A percentile compares a stretch with the other conserved stretches of the same genome.
phyloP scores from a whole-genome alignment of 2,888 invertebrate species.

The Drosophila paramelanica region DNA sequence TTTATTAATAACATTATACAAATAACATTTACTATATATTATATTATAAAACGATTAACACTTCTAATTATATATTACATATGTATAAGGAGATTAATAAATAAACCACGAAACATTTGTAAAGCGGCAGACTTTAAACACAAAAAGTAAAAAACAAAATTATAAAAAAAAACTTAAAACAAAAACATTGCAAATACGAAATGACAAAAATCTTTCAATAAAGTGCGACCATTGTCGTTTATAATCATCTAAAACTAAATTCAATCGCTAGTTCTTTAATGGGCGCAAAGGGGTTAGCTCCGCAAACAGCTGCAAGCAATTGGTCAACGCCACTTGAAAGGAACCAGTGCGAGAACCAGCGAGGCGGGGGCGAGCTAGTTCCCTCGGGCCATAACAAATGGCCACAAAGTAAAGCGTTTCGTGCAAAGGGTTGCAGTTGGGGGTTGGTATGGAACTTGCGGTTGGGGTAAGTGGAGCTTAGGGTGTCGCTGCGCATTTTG shows the following conservation, averaged over 20 bases:
- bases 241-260: slow-evolving; percentile 77
- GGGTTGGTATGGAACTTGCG: background rate
- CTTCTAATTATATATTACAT: slow-evolving; percentile 73
- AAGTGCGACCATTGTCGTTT: slow-evolving; percentile 82
- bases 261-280: slow-evolving; percentile 15
- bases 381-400: slow-evolving; percentile 19
- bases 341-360: slow-evolving; percentile 3
- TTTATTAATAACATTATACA: slow-evolving; percentile 73
- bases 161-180: slow-evolving; percentile 49
- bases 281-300: background rate
- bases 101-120: slow-evolving; percentile 47
- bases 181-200: slow-evolving; percentile 41
- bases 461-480: slow-evolving; percentile 10
- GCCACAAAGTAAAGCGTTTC: slow-evolving; percentile 7
- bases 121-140: slow-evolving; percentile 78
- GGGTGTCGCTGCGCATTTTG: slow-evolving; percentile 47
- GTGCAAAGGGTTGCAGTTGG: slow-evolving; percentile 34
- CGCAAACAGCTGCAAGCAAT: slow-evolving; percentile 17
- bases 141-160: slow-evolving; percentile 52
- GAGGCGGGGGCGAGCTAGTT: slow-evolving; percentile 3
- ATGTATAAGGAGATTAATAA: slow-evolving; percentile 47
- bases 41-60: slow-evolving; percentile 65
- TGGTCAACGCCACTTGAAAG: slow-evolving; percentile 23
- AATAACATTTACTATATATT: slow-evolving; percentile 73
- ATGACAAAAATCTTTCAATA: slow-evolving; percentile 77